Conservation (phyloP, 2,888 invertebrate species). For the Mesodorylaimus sp. region DNA sequence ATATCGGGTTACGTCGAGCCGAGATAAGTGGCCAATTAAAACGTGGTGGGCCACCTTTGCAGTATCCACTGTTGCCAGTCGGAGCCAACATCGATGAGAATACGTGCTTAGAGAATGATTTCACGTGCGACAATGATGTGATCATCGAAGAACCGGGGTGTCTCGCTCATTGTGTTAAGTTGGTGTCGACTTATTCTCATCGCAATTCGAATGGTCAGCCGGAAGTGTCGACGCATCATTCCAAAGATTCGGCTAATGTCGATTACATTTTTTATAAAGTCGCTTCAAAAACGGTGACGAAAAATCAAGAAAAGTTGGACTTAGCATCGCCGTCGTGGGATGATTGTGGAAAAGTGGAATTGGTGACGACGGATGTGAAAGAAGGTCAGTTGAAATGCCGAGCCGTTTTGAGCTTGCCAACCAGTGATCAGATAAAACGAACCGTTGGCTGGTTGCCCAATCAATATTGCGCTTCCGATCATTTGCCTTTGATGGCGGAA, state of each 20-base stretch:
- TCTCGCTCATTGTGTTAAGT: slow-evolving; percentile 47
- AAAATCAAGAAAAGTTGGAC: too few species aligned
- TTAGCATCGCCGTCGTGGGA: too few species aligned
- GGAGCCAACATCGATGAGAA: not conserved
- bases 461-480: slow-evolving; percentile 54
- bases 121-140: too few species aligned
- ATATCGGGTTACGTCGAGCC: slow-evolving; percentile 24
- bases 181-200: slow-evolving; percentile 49
- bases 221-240: slow-evolving; percentile 58
- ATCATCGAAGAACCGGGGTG: too few species aligned
- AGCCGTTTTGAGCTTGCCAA: too few species aligned
- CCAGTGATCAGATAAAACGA: slow-evolving; percentile 40
- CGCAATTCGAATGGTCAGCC: slow-evolving; percentile 26
- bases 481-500: slow-evolving; percentile 54
- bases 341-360: too few species aligned
- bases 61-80: not conserved
- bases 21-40: slow-evolving; percentile 32
- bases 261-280: slow-evolving; percentile 67
- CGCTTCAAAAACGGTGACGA: too few species aligned
- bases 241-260: slow-evolving; percentile 52
- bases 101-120: not conserved
- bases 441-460: slow-evolving; percentile 51
- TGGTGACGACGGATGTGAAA: too few species aligned
- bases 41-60: slow-evolving; percentile 10
- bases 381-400: too few species aligned